Percentiles rank a stretch among this genome's conserved stretches.
Conservation (phyloP, 2,113 vertebrate genomes). For the Pantherophis guttatus region DNA sequence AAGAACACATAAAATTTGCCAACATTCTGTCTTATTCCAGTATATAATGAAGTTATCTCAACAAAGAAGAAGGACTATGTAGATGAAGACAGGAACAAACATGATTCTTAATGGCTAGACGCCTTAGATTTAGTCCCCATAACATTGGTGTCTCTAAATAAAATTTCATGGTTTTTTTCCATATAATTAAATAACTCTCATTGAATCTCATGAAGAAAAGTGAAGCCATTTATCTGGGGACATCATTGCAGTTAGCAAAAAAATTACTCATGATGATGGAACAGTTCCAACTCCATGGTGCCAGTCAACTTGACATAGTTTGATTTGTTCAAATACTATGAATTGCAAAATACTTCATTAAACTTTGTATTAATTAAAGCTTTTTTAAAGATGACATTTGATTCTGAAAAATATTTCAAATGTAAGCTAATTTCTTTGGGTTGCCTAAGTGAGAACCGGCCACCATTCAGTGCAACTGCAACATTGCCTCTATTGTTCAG, state of each 20-base stretch:
- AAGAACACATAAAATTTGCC: background rate
- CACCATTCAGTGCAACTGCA: conserved; percentile 1
- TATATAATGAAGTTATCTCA: background rate
- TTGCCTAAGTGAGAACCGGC: background rate
- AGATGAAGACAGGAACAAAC: background rate
- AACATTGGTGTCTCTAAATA: background rate
- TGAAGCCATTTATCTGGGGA: background rate
- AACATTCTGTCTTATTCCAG: background rate
- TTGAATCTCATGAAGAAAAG: background rate
- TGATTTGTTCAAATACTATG: background rate
- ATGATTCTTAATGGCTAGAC: background rate
- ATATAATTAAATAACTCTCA: background rate
- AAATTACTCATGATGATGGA: background rate
- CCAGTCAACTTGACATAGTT: background rate
- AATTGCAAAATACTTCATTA: background rate
- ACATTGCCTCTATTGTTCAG: conserved; percentile 7
- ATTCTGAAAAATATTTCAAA: background rate
- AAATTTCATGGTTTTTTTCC: background rate
- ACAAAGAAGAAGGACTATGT: background rate
- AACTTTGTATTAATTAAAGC: background rate
- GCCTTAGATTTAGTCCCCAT: background rate
- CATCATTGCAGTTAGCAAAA: background rate
- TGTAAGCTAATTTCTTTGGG: background rate
- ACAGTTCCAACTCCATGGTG: background rate
- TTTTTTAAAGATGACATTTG: background rate